phyloP scores from a whole-genome alignment of 37 sponge, comb jelly and placozoan genomes.

The Chondrilla cf. caribensis region DNA sequence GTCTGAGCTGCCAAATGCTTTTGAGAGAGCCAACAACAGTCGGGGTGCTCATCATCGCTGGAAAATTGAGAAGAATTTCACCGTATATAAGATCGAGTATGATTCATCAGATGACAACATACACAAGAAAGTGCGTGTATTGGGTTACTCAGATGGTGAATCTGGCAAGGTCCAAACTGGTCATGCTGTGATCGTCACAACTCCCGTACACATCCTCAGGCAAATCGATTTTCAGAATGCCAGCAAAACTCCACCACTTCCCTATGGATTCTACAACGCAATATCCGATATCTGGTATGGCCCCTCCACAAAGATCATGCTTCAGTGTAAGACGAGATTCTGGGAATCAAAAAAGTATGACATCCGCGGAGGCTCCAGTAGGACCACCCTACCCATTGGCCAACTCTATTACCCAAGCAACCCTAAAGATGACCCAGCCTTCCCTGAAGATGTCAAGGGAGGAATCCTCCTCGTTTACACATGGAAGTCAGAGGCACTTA shows the following conservation, averaged over 20 bases:
- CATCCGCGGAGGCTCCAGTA: slow-evolving; percentile 47
- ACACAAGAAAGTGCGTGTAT: not conserved
- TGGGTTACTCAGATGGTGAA: not conserved
- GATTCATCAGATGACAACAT: not conserved
- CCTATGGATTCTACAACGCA: slow-evolving; percentile 13
- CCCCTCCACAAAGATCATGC: slow-evolving; percentile 56
- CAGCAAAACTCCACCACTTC: not conserved
- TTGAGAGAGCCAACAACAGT: not conserved
- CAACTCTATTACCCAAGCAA: slow-evolving; percentile 51
- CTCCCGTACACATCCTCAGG: slow-evolving; percentile 42
- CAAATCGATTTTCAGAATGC: slow-evolving; percentile 19
- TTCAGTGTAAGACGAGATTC: slow-evolving; percentile 40
- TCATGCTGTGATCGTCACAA: slow-evolving; percentile 49
- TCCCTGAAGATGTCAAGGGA: too few species aligned
- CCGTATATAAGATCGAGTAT: slow-evolving; percentile 23
- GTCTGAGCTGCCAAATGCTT: slow-evolving; percentile 37
- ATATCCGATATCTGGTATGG: slow-evolving; percentile 29
- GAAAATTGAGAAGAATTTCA: slow-evolving; percentile 7
- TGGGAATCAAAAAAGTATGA: slow-evolving; percentile 33
- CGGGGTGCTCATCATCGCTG: not conserved
- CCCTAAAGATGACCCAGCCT: too few species aligned
- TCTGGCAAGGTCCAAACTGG: not conserved
- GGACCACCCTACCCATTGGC: slow-evolving; percentile 47
- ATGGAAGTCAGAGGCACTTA: slow-evolving; percentile 61
- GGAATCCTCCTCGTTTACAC: slow-evolving; percentile 55